These are phyloP conservation scores for Acanthiza pusilla DNA, from an alignment of 2,797 vertebrate genomes.

Conservation along the genomic window DNA sequence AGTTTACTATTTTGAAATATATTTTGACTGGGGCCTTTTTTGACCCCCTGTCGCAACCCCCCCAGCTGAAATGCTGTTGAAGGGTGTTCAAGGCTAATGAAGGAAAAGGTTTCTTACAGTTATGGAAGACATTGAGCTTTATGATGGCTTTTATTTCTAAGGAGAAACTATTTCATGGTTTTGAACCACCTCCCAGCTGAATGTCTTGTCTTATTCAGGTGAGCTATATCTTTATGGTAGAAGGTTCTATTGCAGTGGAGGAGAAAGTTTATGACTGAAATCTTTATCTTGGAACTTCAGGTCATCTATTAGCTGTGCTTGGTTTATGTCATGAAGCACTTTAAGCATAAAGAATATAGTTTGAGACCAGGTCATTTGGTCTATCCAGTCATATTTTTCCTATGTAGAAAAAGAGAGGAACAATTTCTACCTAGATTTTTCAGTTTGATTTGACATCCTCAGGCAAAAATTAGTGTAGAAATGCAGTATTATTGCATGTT, in stretches of 20 bases:
- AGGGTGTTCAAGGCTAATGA: neutral
- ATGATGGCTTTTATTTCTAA: neutral
- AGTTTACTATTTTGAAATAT: neutral
- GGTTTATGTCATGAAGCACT: neutral
- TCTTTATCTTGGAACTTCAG: neutral
- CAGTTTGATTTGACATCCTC: neutral
- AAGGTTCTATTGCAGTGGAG: neutral
- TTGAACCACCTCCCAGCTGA: neutral
- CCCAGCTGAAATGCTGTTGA: neutral
- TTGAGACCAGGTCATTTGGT: neutral
- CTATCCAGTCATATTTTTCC: neutral
- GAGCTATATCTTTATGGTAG: neutral
- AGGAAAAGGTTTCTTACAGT: neutral
- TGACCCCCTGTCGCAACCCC: no score
- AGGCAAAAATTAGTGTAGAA: neutral
- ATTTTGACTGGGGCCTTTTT: neutral
- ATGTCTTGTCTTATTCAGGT: neutral
- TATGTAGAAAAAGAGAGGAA: neutral
- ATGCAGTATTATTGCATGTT: neutral
- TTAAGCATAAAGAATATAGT: neutral
- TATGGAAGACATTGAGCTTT: neutral
- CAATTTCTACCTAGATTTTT: neutral
- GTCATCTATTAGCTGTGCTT: neutral
- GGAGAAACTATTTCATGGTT: neutral
- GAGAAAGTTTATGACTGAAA: neutral